Conservation (phyloP, 1,140 invertebrate species). For the Pseudomyrmex concolor region DNA sequence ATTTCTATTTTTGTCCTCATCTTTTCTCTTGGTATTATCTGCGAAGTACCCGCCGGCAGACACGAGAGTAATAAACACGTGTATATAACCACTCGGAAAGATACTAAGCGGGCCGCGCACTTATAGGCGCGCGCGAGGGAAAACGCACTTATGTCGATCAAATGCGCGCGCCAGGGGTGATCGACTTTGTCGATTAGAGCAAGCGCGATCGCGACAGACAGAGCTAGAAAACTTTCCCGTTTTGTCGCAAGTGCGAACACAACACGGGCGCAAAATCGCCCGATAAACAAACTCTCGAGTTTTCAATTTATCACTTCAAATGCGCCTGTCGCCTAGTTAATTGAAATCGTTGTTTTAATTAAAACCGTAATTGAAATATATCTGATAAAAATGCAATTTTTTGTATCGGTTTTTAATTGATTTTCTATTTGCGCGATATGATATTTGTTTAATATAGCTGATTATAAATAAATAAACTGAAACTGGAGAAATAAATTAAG, state of each 20-base stretch:
- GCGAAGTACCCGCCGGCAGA: constrained; percentile 45
- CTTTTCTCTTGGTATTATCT: constrained; percentile 52
- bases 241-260: neutral
- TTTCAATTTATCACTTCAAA: neutral
- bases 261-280: neutral
- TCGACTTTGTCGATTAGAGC: constrained; percentile 45
- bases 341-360: too few relatives aligned
- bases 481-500: too few relatives aligned
- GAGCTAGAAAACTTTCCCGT: constrained; percentile 21
- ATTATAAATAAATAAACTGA: too few relatives aligned
- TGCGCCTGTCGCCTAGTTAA: neutral
- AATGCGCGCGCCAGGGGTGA: constrained; percentile 43
- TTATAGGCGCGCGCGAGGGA: constrained; percentile 29
- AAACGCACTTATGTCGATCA: constrained; percentile 37
- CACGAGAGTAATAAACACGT: constrained; percentile 59
- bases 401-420: too few relatives aligned
- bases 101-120: constrained; percentile 48
- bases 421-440: too few relatives aligned
- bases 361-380: too few relatives aligned
- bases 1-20: constrained; percentile 54
- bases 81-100: constrained; percentile 63
- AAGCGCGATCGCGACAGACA: neutral
- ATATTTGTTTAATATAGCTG: too few relatives aligned
- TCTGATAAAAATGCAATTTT: too few relatives aligned
- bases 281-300: neutral